Base-by-base conservation (phyloP, 1,140 invertebrate genomes). In the Drosophila albomicans region DNA sequence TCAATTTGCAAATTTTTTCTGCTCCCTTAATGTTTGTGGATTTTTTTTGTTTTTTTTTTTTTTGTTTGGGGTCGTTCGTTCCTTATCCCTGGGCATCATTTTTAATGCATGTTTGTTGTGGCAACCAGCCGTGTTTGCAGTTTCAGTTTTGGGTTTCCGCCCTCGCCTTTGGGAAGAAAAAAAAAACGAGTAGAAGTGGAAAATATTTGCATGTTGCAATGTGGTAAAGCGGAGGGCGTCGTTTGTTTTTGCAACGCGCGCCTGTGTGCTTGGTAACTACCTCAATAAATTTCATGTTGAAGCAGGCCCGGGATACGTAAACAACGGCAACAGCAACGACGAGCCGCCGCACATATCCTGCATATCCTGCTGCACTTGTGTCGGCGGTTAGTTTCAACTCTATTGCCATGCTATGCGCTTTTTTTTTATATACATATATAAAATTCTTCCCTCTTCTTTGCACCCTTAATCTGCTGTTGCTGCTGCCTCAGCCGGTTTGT, bases 281-380 rank as follows among this genome's bases (percentile, higher is more conserved):
- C 84, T 89, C 84, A 88, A 88, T 88, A 88, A 88, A 88, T 85
- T 85, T 75, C 15, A 78, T 84, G 84, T 88, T 88, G 78, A 75
- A 73, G 71, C 85, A 38, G 35, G 30, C 78, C 52, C 56, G 69
- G 69, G 73, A 88, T 75, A 88, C 69, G 58, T 68, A 75, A 66
- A 46, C 62, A 77, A 49, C 51, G 15, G 20, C 20, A 25, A 25
- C 20, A 46, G 11, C 11, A 25, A 25, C 30, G 48, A 67, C 69
- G 25, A 66, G 62, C 69, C 49, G 59, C 41, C 41, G 48, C 35
- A 68, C 41, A 57, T 49, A 59, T 54, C 52, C 35, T 64, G 78
- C 30, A 32, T 7, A 32, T 32, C 35, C 35, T 38, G 35, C 35
- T 38, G 35, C 78, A 87, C 75, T 82, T 81, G 70, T 56, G 63